Evolutionary conservation across 2,888 invertebrate species (phyloP).

Genomic region (Diploptera punctata): DNA sequence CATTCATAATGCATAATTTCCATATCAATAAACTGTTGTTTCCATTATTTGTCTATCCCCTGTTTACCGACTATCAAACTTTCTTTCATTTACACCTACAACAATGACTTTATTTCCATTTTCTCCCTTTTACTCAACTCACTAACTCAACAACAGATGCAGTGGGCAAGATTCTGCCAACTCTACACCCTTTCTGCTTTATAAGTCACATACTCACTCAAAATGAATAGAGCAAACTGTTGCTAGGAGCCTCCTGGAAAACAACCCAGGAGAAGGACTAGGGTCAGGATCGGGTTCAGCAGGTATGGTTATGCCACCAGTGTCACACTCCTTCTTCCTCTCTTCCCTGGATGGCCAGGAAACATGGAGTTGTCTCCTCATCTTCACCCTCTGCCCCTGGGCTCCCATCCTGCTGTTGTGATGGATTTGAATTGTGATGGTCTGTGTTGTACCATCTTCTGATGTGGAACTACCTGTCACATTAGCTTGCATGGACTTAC

Average conservation of each 20-base stretch:
- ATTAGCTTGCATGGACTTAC: slow-evolving; percentile 52
- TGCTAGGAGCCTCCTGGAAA: slow-evolving; percentile 19
- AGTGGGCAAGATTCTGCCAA: too few relatives aligned
- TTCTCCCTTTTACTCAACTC: too few relatives aligned
- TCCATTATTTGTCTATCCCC: too few relatives aligned
- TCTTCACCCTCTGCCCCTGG: slow-evolving; percentile 53
- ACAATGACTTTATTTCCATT: too few relatives aligned
- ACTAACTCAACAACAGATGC: too few relatives aligned
- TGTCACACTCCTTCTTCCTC: slow-evolving; percentile 58
- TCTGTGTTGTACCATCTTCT: slow-evolving; percentile 50
- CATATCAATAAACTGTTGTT: too few relatives aligned
- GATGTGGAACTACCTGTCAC: slow-evolving; percentile 55
- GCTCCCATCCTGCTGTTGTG: slow-evolving; percentile 25
- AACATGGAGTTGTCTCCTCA: slow-evolving; percentile 56
- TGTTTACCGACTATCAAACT: too few relatives aligned
- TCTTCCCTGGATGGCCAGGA: slow-evolving; percentile 49
- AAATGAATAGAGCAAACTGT: too few relatives aligned
- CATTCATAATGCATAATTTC: too few relatives aligned
- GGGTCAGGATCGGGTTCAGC: slow-evolving; percentile 52
- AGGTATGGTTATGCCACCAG: slow-evolving; percentile 64
- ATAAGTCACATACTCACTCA: too few relatives aligned
- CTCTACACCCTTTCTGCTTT: too few relatives aligned
- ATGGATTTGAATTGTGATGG: slow-evolving; percentile 45
- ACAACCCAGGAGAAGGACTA: neutral
- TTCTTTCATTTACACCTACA: too few relatives aligned